These are phyloP conservation scores for Phanerotoma sp. DNA, from an alignment of 2,888 invertebrate genomes.

Conservation along the genomic window DNA sequence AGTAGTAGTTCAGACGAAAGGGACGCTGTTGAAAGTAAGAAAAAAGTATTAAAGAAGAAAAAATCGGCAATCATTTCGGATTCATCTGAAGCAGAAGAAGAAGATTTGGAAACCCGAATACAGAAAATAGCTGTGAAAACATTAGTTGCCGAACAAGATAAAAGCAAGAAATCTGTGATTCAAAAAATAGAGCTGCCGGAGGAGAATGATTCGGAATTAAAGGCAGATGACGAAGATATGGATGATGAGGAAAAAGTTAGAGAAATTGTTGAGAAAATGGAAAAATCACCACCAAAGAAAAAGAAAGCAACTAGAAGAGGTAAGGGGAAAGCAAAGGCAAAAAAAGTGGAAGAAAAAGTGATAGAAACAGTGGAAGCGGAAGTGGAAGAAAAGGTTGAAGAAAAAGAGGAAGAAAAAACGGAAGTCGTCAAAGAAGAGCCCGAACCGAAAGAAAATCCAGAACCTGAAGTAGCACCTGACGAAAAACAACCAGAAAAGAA, in stretches of 20 bases:
- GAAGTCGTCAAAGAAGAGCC: too few species aligned
- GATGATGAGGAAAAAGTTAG: too few species aligned
- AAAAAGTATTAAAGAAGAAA: constrained; percentile 31
- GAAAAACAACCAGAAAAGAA: constrained; percentile 21
- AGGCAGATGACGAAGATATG: constrained; percentile 13
- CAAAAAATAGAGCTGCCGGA: too few species aligned
- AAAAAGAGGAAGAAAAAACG: constrained; percentile 1
- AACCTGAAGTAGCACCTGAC: constrained; percentile 15
- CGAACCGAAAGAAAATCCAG: constrained; percentile 11
- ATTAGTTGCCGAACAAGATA: too few species aligned
- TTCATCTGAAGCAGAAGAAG: constrained; percentile 45
- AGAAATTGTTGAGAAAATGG: neutral
- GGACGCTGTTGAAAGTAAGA: constrained; percentile 32
- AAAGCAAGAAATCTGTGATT: too few species aligned
- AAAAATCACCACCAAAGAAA: constrained; percentile 1
- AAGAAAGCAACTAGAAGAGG: constrained; percentile 16
- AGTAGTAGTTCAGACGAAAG: constrained; percentile 47
- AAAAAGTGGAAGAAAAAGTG: constrained; percentile 32
- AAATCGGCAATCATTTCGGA: constrained; percentile 48
- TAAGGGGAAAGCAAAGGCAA: constrained; percentile 29
- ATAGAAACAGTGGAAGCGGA: constrained; percentile 17
- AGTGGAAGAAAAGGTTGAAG: constrained; percentile 24
- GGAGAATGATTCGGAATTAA: constrained; percentile 2
- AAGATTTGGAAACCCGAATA: neutral
- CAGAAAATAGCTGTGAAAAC: too few species aligned